phyloP scores from a whole-genome alignment of 2,797 vertebrate genomes.

The Acrossocheilus wenchowensis region DNA sequence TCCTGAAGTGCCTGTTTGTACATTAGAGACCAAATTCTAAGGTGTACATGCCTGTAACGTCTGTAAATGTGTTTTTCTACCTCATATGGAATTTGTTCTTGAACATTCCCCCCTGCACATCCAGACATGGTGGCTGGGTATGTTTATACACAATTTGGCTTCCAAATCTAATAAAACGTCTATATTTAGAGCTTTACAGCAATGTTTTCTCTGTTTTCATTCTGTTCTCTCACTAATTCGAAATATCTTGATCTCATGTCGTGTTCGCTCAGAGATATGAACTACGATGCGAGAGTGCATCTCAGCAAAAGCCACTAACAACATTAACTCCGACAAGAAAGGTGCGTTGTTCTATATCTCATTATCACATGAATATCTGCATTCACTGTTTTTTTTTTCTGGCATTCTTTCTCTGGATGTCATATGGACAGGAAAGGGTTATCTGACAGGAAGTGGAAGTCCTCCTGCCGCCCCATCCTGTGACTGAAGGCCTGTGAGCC shows the following conservation, averaged over 20 bases:
- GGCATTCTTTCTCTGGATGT: conserved; percentile 53
- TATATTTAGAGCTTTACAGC: conserved; percentile 53
- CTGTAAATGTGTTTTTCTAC: conserved; percentile 31
- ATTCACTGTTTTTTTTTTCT: conserved; percentile 62
- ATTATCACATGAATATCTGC: conserved; percentile 24
- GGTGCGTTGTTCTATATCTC: conserved; percentile 17
- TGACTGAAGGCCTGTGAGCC: conserved; percentile 70
- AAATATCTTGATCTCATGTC: conserved; percentile 31
- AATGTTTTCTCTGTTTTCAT: conserved; percentile 41
- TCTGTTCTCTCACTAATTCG: neutral
- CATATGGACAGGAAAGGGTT: conserved; percentile 79
- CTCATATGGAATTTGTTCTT: conserved; percentile 49
- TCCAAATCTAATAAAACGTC: conserved; percentile 51
- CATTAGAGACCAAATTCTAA: neutral
- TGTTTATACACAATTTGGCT: conserved; percentile 49
- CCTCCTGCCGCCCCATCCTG: conserved; percentile 77
- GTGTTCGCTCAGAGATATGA: conserved; percentile 3
- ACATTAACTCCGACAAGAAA: conserved; percentile 19
- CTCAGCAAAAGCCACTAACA: neutral
- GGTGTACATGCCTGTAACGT: neutral
- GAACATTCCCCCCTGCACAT: conserved; percentile 29
- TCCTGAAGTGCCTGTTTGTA: neutral
- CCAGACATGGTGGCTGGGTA: conserved; percentile 35
- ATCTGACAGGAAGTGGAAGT: conserved; percentile 84
- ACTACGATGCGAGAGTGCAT: neutral